Base-by-base conservation (phyloP, 64 coral and sea anemone species). In the Platygyra sinensis region DNA sequence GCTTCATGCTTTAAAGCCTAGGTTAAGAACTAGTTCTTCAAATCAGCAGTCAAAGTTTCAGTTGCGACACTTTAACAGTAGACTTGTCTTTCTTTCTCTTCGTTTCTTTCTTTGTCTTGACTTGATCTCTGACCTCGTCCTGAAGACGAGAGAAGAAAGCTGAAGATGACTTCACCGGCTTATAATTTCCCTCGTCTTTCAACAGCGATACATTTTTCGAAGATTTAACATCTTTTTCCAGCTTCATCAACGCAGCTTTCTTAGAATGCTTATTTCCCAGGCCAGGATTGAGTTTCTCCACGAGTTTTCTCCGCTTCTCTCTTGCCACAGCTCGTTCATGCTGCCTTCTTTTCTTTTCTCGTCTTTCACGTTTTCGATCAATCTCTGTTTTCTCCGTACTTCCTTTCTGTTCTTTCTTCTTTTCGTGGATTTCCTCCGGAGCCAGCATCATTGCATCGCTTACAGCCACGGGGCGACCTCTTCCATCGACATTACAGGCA, bases 381-480 rank as follows among this genome's bases (percentile, higher is more conserved):
- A 91, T 92, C 3, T 91, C 88, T 52, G 97, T 99, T 71, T 90
- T n/a, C 42, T 99, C 97, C 9, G 67, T 78, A 17, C 86, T 89
- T 38, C 94, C 90, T 90, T 99, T 99, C 29, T 95, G 49, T 73
- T 95, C 94, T 13, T 36, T 67, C 72, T 93, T 98, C 62, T 98
- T 99, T n/a, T 99, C 94, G 17, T 93, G 87, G 62, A 94, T 83
- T 78, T 99, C 96, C 84, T 95, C 96, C 13, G 96, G 96, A 42
- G 96, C 96, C 9, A 99, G 67, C 80, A 99, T 89, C 88, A 95
- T 95, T 6, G 96, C 94, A 62, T 99, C 96, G 64, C 96, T 99
- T 5, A 93, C 85, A 78, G 88, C 60, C 2, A 95, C 96, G 17
- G 96, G 10, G 96, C 88, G 0, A 93, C 91, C 79, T 99, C 96